Evolutionary conservation across 2,888 invertebrate genomes (phyloP), one percentile per base, ranked within the genome.

Genomic region (Drosophila anomelani): DNA sequence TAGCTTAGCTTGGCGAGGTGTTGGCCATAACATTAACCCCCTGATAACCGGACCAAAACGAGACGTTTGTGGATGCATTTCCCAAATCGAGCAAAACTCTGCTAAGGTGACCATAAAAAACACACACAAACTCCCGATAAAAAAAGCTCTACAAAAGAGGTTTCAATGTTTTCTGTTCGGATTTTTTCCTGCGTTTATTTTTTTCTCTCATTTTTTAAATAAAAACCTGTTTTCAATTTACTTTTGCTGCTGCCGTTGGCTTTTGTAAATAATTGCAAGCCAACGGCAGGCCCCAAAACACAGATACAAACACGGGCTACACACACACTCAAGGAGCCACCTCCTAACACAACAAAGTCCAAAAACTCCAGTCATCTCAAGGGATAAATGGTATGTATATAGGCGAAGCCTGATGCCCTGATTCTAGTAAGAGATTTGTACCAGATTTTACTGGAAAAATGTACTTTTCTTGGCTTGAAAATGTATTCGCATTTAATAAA

Each of bases 201-300:
- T 76, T n/a, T n/a, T 29, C 75, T 76, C 64, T 77, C 41, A 32
- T 29, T 71, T 66, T 62, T 72, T 32, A 13, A 77, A 80, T 80
- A 77, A 77, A 84, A 85, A 85, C 85, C 85, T 78, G 85, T 85
- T 85, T 85, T 84, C 81, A 86, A 84, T 85, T 84, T 79, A 84
- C 78, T 88, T 83, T 82, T 80, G 88, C 78, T 78, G 70, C 41
- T 81, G 73, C 29, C 75, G 75, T 23, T 57, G 53, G 55, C 55
- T 88, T 85, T 88, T 88, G 85, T 85, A 87, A 87, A 89, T 85
- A 85, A 85, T 89, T 85, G 85, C 85, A 89, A 76, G 82, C 87
- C 87, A 66, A 64, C 84, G 79, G 57, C 85, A 75, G 81, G 75
- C 83, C 73, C 81, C 81, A 80, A 80, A 83, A 86, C 76, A 75